phyloP scores from a whole-genome alignment of 2,113 vertebrate species.

The Eulacestoma nigropectus region DNA sequence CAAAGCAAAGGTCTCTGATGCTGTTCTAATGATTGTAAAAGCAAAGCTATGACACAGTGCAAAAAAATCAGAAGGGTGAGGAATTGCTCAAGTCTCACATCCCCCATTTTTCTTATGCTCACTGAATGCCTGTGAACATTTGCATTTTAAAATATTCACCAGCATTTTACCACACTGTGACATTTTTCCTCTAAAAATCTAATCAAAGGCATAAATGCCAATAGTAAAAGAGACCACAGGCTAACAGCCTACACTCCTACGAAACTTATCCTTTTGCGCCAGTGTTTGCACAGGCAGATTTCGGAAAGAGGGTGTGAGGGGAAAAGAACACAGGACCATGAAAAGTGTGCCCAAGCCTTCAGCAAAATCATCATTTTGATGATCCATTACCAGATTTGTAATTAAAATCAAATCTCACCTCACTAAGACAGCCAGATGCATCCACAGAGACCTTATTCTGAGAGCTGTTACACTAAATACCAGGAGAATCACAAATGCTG shows the following conservation, averaged over 20 bases:
- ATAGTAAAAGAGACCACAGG: neutral
- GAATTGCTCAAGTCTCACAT: neutral
- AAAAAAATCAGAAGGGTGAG: neutral
- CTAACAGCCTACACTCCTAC: neutral
- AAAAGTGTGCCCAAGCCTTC: neutral
- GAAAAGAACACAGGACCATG: neutral
- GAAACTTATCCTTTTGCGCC: neutral
- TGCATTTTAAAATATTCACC: neutral
- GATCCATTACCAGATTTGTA: constrained; percentile 1
- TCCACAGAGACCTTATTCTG: neutral
- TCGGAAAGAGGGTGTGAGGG: neutral
- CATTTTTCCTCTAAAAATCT: constrained; percentile 11
- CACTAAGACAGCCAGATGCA: neutral
- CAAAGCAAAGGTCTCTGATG: constrained; percentile 14
- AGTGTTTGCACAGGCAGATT: neutral
- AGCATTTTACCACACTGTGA: neutral
- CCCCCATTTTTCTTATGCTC: neutral
- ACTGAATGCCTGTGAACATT: neutral
- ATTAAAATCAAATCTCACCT: constrained; percentile 45
- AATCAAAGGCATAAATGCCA: neutral
- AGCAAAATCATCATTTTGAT: constrained; percentile 11
- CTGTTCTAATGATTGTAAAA: neutral
- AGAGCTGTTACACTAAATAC: constrained; percentile 37
- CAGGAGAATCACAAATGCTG: constrained; percentile 26
- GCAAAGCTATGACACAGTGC: neutral